Evolutionary conservation across 2,797 vertebrate genomes (phyloP).

Genomic region (Coregonus ussuriensis): DNA sequence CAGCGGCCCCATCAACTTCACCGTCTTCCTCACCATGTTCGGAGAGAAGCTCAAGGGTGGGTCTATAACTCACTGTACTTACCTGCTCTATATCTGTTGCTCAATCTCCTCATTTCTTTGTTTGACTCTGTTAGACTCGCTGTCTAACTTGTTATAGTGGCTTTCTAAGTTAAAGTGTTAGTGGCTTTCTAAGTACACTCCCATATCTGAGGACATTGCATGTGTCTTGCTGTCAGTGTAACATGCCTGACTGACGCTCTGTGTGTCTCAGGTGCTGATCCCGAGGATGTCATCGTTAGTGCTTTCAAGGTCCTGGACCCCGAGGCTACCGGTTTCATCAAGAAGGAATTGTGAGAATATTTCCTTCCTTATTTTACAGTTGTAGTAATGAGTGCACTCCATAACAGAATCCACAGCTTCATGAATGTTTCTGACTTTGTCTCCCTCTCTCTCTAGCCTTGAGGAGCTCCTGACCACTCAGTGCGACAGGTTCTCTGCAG

Average conservation of each 20-base stretch:
- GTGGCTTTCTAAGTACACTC: not conserved
- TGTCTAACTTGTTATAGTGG: not conserved
- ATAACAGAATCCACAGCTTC: not conserved
- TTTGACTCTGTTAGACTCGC: not conserved
- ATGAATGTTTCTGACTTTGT: not conserved
- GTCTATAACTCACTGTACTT: constrained; percentile 2
- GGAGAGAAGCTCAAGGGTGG: constrained; percentile 83
- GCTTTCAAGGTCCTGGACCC: constrained; percentile 84
- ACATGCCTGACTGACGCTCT: not conserved
- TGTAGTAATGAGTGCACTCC: not conserved
- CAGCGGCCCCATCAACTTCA: constrained; percentile 83
- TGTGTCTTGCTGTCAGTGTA: not conserved
- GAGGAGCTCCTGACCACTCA: constrained; percentile 81
- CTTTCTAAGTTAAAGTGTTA: too few species aligned
- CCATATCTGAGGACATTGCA: not conserved
- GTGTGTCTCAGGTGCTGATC: constrained; percentile 73
- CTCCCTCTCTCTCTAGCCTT: constrained; percentile 59
- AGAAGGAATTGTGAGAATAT: constrained; percentile 81
- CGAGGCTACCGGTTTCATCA: constrained; percentile 79
- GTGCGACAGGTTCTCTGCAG: constrained; percentile 79
- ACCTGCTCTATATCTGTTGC: not conserved
- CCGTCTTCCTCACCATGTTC: constrained; percentile 84
- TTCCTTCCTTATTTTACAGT: not conserved
- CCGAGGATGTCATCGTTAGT: constrained; percentile 81
- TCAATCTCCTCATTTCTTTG: not conserved